Evolutionary conservation across 1,140 invertebrate genomes (phyloP), one percentile per base, ranked within the genome.

Genomic region (Drosophila repleta): DNA sequence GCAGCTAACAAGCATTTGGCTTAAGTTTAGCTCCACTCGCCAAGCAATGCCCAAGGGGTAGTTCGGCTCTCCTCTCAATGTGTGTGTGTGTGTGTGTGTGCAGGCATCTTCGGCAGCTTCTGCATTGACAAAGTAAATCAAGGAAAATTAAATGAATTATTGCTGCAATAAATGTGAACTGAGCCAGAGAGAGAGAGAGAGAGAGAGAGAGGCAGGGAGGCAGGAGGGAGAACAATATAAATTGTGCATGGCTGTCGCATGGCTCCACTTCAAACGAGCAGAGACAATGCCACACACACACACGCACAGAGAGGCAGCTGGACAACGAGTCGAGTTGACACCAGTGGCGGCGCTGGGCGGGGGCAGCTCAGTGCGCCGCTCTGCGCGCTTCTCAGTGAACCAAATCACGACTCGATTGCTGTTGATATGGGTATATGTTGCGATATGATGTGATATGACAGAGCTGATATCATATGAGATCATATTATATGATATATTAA

Each of bases 61-160:
- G n/a, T n/a, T n/a, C n/a, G n/a, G n/a, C n/a, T n/a, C n/a, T n/a
- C n/a, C n/a, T n/a, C n/a, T n/a, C n/a, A n/a, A n/a, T n/a, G n/a
- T n/a, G n/a, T 41, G 37, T 41, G 5, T 6, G 26, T 7, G 6
- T 29, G 39, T 41, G 39, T 41, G 39, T 41, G n/a, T 41, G 13
- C 2, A 7, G 41, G 41, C 8, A 26, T 43, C 10, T 45, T 20
- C 32, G 32, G 41, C 8, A 26, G 26, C 10, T 45, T 20, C 39
- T 32, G 66, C 63, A 78, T 76, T 84, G 80, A 79, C 77, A 81
- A 81, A 87, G 83, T 87, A 87, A 87, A 87, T 87, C 82, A 88
- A 73, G 75, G 65, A 76, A 88, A 87, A 87, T 87, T 87, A 88
- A 88, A 88, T 88, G 82, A 87, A 87, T 87, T 87, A 87, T 87